Evolutionary conservation across 2,797 vertebrate genomes (phyloP).

Genomic region (Ptychadena robeensis): DNA sequence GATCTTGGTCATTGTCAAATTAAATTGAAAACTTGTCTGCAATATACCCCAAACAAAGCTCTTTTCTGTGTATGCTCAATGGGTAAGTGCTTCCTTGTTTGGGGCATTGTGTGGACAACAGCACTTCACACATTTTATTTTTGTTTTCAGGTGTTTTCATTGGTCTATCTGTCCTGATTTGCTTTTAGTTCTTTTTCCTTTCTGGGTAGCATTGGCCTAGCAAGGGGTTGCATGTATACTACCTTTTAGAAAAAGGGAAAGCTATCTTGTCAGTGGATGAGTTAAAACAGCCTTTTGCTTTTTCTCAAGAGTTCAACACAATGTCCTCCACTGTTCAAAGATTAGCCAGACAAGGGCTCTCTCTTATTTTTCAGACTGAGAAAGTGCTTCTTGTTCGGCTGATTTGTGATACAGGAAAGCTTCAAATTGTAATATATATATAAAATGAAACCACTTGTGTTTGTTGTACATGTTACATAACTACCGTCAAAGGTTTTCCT

Average conservation of each 20-base stretch:
- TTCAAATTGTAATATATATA: neutral
- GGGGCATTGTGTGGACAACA: neutral
- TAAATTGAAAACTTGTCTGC: neutral
- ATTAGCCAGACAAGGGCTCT: constrained; percentile 18
- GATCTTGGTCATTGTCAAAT: neutral
- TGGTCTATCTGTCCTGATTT: neutral
- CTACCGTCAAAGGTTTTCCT: neutral
- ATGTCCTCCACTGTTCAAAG: neutral
- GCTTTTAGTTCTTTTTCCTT: neutral
- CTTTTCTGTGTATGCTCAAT: neutral
- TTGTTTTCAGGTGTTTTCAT: neutral
- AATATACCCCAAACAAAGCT: constrained; percentile 9
- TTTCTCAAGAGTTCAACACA: neutral
- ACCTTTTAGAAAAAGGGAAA: neutral
- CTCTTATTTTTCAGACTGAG: constrained; percentile 4
- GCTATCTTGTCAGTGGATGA: neutral
- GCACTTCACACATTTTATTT: too few species aligned
- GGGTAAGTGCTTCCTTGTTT: constrained; percentile 37
- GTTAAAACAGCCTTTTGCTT: neutral
- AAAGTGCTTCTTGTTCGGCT: constrained; percentile 48
- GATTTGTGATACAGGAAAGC: constrained; percentile 11
- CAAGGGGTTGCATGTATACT: neutral
- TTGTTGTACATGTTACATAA: neutral
- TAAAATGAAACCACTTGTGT: neutral
- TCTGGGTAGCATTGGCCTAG: too few species aligned